A percentile compares a stretch with the other conserved stretches of the same genome.
Conservation (phyloP, 2,797 vertebrate genomes). For the Thunnus albacares region DNA sequence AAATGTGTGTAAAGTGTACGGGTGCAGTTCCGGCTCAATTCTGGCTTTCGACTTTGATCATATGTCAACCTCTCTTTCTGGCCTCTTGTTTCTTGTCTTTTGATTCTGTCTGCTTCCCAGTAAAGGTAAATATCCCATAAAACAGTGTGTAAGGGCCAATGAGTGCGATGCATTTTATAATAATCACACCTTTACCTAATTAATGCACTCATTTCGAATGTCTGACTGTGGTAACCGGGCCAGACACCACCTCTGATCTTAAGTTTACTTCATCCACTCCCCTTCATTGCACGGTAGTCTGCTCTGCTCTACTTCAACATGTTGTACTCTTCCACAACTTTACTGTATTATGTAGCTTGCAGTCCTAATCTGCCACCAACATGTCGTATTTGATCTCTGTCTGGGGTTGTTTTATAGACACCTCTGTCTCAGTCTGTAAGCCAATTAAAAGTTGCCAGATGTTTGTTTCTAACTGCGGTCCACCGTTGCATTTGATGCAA, state of each 20-base stretch:
- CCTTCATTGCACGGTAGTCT: conserved; percentile 32
- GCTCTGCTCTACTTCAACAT: conserved; percentile 12
- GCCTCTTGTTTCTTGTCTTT: background rate
- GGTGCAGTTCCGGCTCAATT: background rate
- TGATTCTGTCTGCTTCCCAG: background rate
- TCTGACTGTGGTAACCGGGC: conserved; percentile 7
- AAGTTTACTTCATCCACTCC: conserved; percentile 16
- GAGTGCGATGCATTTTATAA: conserved; percentile 17
- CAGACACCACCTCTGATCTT: conserved; percentile 31
- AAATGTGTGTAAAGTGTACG: background rate
- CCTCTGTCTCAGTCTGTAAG: conserved; percentile 81
- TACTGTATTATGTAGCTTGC: conserved; percentile 72
- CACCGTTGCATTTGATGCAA: conserved; percentile 69
- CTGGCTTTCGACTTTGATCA: background rate
- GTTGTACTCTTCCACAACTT: conserved; percentile 22
- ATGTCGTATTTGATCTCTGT: conserved; percentile 87
- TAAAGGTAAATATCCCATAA: conserved; percentile 9
- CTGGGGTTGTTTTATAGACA: conserved; percentile 85
- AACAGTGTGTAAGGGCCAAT: background rate
- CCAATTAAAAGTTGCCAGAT: conserved; percentile 88
- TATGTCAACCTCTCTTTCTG: background rate
- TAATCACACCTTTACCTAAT: background rate
- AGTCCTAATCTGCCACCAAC: conserved; percentile 85
- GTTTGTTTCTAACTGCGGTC: conserved; percentile 80
- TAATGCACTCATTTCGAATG: background rate